A percentile compares a stretch with the other conserved stretches of the same genome.
phyloP scores from a whole-genome alignment of 2,888 invertebrate genomes.

The Heliconius charithonia region DNA sequence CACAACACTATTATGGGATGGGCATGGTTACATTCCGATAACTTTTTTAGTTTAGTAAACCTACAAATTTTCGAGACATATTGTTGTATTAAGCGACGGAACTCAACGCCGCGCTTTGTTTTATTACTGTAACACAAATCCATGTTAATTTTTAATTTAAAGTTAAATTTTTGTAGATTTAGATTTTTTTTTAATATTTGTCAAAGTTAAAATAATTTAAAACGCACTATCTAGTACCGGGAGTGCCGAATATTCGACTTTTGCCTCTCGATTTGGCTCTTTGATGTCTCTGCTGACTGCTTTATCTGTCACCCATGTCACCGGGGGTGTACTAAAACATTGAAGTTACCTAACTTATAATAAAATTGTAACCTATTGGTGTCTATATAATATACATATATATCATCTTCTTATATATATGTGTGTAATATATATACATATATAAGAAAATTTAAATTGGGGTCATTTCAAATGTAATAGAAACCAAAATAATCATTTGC shows the following conservation, averaged over 20 bases:
- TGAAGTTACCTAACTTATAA: neutral
- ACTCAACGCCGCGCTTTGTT: neutral
- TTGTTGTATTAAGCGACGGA: neutral
- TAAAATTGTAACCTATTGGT: neutral
- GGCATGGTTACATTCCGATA: too few relatives aligned
- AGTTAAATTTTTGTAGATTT: neutral
- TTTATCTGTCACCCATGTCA: slow-evolving; percentile 62
- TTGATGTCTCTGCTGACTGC: slow-evolving; percentile 65
- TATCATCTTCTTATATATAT: too few relatives aligned
- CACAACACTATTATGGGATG: too few relatives aligned
- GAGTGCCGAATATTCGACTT: slow-evolving; percentile 39
- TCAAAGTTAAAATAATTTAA: slow-evolving; percentile 3
- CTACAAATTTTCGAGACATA: neutral
- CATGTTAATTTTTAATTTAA: too few relatives aligned
- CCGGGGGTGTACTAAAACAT: slow-evolving; percentile 45
- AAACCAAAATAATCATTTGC: too few relatives aligned
- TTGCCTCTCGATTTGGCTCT: slow-evolving; percentile 57
- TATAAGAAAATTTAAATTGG: too few relatives aligned
- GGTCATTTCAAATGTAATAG: too few relatives aligned
- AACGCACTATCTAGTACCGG: neutral
- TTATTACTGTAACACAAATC: too few relatives aligned
- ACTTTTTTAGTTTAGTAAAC: too few relatives aligned
- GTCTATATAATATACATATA: too few relatives aligned
- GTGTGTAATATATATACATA: too few relatives aligned
- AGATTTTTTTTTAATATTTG: neutral